Base-by-base conservation (phyloP, 2,888 invertebrate species). In the Crocallis elinguaria region DNA sequence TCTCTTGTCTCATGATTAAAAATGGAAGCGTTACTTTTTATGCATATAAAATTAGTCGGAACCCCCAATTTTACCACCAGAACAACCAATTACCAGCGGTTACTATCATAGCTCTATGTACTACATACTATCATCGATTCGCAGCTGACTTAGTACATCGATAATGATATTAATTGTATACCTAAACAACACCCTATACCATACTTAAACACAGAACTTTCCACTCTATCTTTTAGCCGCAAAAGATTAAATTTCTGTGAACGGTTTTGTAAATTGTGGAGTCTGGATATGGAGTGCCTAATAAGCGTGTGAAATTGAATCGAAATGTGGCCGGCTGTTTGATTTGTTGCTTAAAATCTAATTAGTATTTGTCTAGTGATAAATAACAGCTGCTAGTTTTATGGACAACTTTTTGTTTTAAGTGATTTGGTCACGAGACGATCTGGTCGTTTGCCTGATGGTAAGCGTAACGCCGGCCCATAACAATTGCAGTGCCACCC, bases 301-400 rank as follows among this genome's bases (percentile, higher is more conserved):
- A 49, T 41, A 36, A 41, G 35, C 51, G 52, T 52, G 52, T 41
- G 52, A 52, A 52, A 37, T 52, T 46, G 41, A 52, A 46, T 46
- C 38, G 50, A 19, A 30, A 25, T 8, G 35, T 23, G 19, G 25
- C 17, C n/a, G 16, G 17, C 44, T 46, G 32, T 52, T 46, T 46
- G 52, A 46, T 52, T 52, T 52, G 52, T 52, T 52, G 42, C 30
- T 52, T 42, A 46, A 52, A 52, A 46, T 39, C 52, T 46, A 25
- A 52, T 52, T 52, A 52, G 45, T 52, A 44, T 42, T 42, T 42
- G 36, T 36, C 42, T 49, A 42, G 49, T 37, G 43, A 42, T 49
- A 49, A 42, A 37, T 37, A 49, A 49, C 36, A 49, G 29, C 41
- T 49, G 41, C 21, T 41, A 6, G 39, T 27, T 39, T 21, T 19